Percentiles rank a stretch among this genome's conserved stretches.
These are phyloP conservation scores for Eupithecia insigniata DNA, from an alignment of 2,888 invertebrate species.

Conservation along the genomic window DNA sequence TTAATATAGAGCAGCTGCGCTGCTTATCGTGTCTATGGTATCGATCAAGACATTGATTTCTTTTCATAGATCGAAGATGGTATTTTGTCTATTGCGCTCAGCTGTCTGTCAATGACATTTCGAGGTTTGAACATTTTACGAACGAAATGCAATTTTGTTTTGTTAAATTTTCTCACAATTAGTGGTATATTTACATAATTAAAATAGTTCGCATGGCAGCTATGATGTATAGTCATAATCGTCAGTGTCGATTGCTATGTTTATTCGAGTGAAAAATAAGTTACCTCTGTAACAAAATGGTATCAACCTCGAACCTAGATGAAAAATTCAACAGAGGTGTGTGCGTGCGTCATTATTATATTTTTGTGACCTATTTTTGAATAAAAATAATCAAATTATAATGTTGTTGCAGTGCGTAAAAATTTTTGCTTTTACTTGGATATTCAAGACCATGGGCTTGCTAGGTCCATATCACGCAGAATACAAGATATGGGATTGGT, in stretches of 20 bases:
- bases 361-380: slow-evolving; percentile 48
- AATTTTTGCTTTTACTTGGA: slow-evolving; percentile 91
- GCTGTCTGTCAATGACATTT: slow-evolving; percentile 77
- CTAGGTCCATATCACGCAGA: slow-evolving; percentile 87
- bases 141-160: slow-evolving; percentile 62
- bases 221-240: slow-evolving; percentile 12
- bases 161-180: slow-evolving; percentile 49
- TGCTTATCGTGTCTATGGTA: slow-evolving; percentile 31
- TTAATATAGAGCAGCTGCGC: too few species aligned
- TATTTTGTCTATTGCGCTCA: slow-evolving; percentile 73
- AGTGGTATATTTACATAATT: slow-evolving; percentile 38
- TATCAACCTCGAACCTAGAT: slow-evolving; percentile 76
- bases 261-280: slow-evolving; percentile 40
- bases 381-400: slow-evolving; percentile 9
- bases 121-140: slow-evolving; percentile 67
- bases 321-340: slow-evolving; percentile 78
- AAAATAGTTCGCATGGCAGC: slow-evolving; percentile 38
- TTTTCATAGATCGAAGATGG: slow-evolving; percentile 65
- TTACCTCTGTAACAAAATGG: slow-evolving; percentile 60
- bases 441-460: slow-evolving; percentile 87
- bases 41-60: slow-evolving; percentile 63
- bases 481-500: slow-evolving; percentile 90
- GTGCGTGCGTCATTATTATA: slow-evolving; percentile 48
- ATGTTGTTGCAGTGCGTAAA: slow-evolving; percentile 75
- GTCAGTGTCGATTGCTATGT: slow-evolving; percentile 24